Percentiles rank a stretch among this genome's conserved stretches.
These are phyloP conservation scores for Melanotaenia pygmaea DNA, from an alignment of 2,797 vertebrate genomes.

Conservation along the genomic window DNA sequence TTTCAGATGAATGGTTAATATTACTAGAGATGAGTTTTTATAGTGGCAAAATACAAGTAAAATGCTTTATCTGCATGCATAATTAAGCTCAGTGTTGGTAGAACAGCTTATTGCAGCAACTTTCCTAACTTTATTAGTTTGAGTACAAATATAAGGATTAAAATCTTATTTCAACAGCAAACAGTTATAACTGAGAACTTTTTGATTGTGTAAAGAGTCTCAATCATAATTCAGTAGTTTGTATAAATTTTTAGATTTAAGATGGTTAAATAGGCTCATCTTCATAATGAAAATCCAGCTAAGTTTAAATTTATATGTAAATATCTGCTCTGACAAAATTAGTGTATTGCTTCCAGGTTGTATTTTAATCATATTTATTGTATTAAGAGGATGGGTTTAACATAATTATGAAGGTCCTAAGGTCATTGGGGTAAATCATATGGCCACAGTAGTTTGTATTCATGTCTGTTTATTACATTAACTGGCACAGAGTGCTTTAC, in stretches of 20 bases:
- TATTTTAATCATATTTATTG: background rate
- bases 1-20: background rate
- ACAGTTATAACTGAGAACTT: background rate
- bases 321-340: background rate
- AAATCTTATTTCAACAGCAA: background rate
- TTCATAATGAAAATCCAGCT: background rate
- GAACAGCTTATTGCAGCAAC: background rate
- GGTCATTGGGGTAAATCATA: background rate
- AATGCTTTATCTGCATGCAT: background rate
- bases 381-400: background rate
- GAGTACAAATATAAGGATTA: background rate
- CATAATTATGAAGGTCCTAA: background rate
- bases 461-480: constrained; percentile 52
- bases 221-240: background rate
- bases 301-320: background rate
- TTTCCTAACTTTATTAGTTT: background rate
- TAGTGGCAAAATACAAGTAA: background rate
- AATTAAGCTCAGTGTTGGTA: background rate
- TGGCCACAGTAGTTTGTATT: background rate
- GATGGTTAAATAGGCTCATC: background rate
- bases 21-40: background rate
- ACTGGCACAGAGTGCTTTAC: constrained; percentile 25
- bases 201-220: background rate
- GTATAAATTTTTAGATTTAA: background rate
- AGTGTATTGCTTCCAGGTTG: background rate